Percentiles rank a stretch among this genome's conserved stretches.
These are phyloP conservation scores for Morus bassanus DNA, from an alignment of 2,797 vertebrate genomes.

Conservation along the genomic window DNA sequence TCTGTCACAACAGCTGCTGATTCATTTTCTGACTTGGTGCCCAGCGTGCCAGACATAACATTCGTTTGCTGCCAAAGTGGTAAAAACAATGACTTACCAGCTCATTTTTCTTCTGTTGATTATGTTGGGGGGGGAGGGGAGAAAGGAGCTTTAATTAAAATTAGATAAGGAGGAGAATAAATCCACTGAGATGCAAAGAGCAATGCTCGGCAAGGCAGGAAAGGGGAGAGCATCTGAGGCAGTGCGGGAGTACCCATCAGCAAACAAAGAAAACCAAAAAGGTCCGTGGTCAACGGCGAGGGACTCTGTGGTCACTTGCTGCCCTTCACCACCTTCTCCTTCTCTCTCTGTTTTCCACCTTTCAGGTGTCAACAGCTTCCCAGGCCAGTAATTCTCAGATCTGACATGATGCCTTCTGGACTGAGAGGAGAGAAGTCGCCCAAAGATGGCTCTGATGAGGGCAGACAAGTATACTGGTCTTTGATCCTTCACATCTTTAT, in stretches of 20 bases:
- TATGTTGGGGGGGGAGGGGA: neutral
- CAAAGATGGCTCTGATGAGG: neutral
- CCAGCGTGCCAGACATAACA: conserved; percentile 69
- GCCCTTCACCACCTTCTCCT: neutral
- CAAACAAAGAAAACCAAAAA: neutral
- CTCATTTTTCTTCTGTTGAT: conserved; percentile 54
- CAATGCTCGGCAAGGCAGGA: neutral
- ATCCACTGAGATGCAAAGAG: conserved; percentile 2
- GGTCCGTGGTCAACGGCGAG: neutral
- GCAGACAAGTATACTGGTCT: neutral
- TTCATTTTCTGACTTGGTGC: conserved; percentile 70
- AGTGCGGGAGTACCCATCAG: neutral
- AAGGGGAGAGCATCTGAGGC: neutral
- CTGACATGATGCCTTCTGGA: neutral
- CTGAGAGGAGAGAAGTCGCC: neutral
- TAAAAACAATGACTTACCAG: conserved; percentile 66
- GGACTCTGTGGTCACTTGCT: neutral
- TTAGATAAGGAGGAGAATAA: conserved; percentile 35
- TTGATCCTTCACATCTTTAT: neutral
- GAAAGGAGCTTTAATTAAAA: conserved; percentile 37
- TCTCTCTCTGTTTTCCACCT: neutral
- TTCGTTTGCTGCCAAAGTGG: conserved; percentile 63
- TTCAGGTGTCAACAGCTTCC: neutral
- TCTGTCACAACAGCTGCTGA: conserved; percentile 71
- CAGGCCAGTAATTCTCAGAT: neutral